A percentile compares a stretch with the other conserved stretches of the same genome.
Conservation (phyloP, 92 coral and sea anemone species). For the Galaxea fascicularis region DNA sequence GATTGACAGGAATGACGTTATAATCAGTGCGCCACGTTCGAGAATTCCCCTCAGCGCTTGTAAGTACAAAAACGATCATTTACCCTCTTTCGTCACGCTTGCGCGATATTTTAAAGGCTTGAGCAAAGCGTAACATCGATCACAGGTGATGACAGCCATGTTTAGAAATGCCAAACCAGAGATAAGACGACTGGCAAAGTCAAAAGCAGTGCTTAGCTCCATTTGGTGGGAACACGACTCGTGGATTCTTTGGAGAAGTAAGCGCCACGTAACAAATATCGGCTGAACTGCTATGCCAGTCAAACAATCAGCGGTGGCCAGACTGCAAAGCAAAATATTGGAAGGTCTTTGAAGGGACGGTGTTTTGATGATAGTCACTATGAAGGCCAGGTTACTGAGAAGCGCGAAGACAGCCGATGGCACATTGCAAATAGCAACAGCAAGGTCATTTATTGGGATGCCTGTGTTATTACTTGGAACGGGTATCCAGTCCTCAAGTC, state of each 20-base stretch:
- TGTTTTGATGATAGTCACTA: slow-evolving; percentile 46
- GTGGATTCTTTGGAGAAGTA: background rate
- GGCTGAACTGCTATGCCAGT: slow-evolving; percentile 48
- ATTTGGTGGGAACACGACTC: background rate
- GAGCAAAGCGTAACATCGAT: slow-evolving; percentile 21
- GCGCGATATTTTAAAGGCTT: slow-evolving; percentile 13
- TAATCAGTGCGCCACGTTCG: too few relatives aligned
- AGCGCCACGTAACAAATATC: slow-evolving; percentile 42
- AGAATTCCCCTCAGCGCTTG: background rate
- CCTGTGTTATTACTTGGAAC: background rate
- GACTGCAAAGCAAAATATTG: slow-evolving; percentile 56
- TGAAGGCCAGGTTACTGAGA: slow-evolving; percentile 20
- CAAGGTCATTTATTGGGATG: background rate
- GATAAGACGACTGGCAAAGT: background rate
- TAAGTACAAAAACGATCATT: background rate
- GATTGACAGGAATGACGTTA: too few relatives aligned
- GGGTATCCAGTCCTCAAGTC: background rate
- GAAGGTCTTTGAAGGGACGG: slow-evolving; percentile 37
- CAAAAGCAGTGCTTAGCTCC: background rate
- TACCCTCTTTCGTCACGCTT: slow-evolving; percentile 18
- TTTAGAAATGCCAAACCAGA: slow-evolving; percentile 4
- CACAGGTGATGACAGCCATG: slow-evolving; percentile 9
- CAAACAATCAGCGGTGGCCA: slow-evolving; percentile 58
- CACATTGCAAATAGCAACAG: background rate
- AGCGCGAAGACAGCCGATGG: slow-evolving; percentile 4